Conservation (phyloP, 2,888 invertebrate species). For the Furcula furcula region DNA sequence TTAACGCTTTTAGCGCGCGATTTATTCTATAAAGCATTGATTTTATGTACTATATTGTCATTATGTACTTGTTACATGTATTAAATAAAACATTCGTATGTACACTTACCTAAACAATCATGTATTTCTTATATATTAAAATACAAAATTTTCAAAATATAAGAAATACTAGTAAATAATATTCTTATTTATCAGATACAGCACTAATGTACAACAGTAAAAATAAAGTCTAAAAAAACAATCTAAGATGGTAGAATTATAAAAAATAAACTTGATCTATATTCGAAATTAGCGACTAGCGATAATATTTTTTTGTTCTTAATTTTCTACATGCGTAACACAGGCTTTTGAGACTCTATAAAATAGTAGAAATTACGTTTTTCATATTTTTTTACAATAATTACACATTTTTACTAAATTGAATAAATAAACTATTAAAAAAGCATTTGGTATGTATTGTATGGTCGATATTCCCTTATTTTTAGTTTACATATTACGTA, state of each 20-base stretch:
- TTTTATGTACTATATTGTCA: slow-evolving; percentile 32
- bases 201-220: background rate
- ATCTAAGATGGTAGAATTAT: background rate
- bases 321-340: too few relatives aligned
- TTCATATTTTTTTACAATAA: too few relatives aligned
- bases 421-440: too few relatives aligned
- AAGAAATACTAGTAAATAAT: slow-evolving; percentile 4
- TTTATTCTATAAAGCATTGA: slow-evolving; percentile 13
- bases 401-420: too few relatives aligned
- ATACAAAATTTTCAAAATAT: slow-evolving; percentile 1
- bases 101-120: slow-evolving; percentile 22
- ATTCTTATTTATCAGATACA: slow-evolving; percentile 6
- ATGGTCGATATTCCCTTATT: too few relatives aligned
- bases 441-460: too few relatives aligned
- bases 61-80: slow-evolving; percentile 25
- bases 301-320: background rate
- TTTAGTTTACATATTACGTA: too few relatives aligned
- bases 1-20: slow-evolving; percentile 23
- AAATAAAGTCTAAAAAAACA: background rate
- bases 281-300: slow-evolving; percentile 1
- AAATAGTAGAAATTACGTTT: too few relatives aligned
- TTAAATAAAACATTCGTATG: slow-evolving; percentile 20
- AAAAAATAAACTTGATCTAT: background rate
- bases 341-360: too few relatives aligned
- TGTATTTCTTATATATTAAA: too few relatives aligned